Percentiles rank a stretch among this genome's conserved stretches.
These are phyloP conservation scores for Oreotrochilus melanogaster DNA, from an alignment of 2,113 vertebrate genomes.

Conservation along the genomic window DNA sequence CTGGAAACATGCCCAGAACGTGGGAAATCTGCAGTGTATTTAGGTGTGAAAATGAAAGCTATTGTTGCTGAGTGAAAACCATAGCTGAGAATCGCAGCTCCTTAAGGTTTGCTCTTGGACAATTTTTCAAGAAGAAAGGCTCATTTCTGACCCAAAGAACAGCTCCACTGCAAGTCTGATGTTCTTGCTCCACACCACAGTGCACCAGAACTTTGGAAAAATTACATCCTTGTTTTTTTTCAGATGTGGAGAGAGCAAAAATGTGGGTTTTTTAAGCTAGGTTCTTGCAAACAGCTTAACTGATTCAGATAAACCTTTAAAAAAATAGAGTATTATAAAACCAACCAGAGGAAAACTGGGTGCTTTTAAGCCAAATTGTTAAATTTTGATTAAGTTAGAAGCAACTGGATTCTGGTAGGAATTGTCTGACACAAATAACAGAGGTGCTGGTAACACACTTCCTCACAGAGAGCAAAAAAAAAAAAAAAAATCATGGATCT, in stretches of 20 bases:
- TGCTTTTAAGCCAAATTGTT: not conserved
- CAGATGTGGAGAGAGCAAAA: not conserved
- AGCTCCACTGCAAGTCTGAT: not conserved
- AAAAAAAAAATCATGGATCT: not conserved
- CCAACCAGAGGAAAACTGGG: not conserved
- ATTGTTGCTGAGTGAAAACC: not conserved
- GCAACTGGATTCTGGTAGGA: conserved; percentile 1
- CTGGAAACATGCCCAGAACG: not conserved
- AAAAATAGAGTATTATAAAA: not conserved
- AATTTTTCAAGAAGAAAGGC: not conserved
- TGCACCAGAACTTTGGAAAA: not conserved
- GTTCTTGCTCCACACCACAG: not conserved
- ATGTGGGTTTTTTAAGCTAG: not conserved
- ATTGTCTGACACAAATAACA: conserved; percentile 22
- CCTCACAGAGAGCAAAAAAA: not conserved
- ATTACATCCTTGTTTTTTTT: not conserved
- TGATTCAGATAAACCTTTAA: not conserved
- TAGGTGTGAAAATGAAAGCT: not conserved
- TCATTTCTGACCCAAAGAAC: not conserved
- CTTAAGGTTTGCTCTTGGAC: not conserved
- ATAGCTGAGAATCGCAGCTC: not conserved
- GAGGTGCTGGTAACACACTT: not conserved
- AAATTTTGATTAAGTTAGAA: conserved; percentile 11
- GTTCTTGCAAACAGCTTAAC: not conserved
- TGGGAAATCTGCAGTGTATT: not conserved